Evolutionary conservation across 2,888 invertebrate genomes (phyloP).

Genomic region (Argyresthia goedartella): DNA sequence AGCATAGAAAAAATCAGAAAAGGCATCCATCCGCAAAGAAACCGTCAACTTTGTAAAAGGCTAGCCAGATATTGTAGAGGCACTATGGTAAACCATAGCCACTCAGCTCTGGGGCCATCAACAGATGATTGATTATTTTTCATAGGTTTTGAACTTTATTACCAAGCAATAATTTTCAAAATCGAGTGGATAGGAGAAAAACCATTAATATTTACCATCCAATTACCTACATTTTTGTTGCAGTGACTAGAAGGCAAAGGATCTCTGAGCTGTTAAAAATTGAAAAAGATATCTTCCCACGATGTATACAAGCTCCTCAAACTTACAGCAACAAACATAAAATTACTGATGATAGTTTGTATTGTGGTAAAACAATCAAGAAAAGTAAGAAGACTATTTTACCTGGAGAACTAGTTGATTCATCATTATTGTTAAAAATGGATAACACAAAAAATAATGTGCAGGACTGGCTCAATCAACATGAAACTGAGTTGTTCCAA

Average conservation of each 20-base stretch:
- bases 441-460: slow-evolving; percentile 36
- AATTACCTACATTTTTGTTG: background rate
- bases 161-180: no score
- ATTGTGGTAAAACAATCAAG: slow-evolving; percentile 35
- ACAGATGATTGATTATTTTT: no score
- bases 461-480: slow-evolving; percentile 42
- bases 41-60: no score
- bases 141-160: no score
- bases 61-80: no score
- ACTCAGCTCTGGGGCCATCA: no score
- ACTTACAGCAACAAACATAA: slow-evolving; percentile 54
- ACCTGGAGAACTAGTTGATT: slow-evolving; percentile 31
- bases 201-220: no score
- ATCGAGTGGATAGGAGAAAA: no score
- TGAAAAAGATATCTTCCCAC: slow-evolving; percentile 53
- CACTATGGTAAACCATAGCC: no score
- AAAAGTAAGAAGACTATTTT: slow-evolving; percentile 17
- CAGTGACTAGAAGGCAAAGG: slow-evolving; percentile 37
- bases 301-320: slow-evolving; percentile 50
- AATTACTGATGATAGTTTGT: slow-evolving; percentile 13
- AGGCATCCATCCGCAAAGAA: no score
- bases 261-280: slow-evolving; percentile 42
- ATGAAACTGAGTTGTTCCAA: slow-evolving; percentile 17
- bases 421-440: slow-evolving; percentile 26
- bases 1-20: no score